phyloP scores from a whole-genome alignment of 2,888 invertebrate species.

The Scaptomyza parva region DNA sequence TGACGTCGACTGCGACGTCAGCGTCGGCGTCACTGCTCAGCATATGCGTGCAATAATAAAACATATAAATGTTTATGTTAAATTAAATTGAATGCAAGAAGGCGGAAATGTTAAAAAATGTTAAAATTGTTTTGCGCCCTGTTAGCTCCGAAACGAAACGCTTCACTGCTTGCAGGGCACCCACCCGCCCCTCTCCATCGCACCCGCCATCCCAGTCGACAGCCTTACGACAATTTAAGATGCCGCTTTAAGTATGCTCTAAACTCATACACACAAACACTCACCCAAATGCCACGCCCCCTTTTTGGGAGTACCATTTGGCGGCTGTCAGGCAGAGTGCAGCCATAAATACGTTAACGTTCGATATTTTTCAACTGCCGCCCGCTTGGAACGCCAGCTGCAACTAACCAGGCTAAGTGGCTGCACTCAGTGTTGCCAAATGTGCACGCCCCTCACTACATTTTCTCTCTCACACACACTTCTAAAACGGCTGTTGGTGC shows the following conservation, averaged over 20 bases:
- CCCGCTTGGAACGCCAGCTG: conserved; percentile 56
- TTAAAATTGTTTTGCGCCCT: conserved; percentile 71
- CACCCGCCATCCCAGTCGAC: background rate
- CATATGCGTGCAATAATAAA: conserved; percentile 63
- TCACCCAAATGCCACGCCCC: conserved; percentile 5
- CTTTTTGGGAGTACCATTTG: conserved; percentile 43
- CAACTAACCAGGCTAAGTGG: conserved; percentile 70
- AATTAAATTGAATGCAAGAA: conserved; percentile 78
- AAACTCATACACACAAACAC: background rate
- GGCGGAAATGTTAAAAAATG: conserved; percentile 77
- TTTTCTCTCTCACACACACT: background rate
- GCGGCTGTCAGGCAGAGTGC: conserved; percentile 67
- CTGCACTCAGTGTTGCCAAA: conserved; percentile 65
- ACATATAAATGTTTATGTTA: conserved; percentile 78
- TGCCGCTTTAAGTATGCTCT: conserved; percentile 39
- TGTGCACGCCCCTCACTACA: conserved; percentile 19
- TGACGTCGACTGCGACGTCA: conserved; percentile 2
- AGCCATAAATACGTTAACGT: conserved; percentile 76
- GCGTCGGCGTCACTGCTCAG: conserved; percentile 19
- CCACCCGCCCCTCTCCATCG: conserved; percentile 5
- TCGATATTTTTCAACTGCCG: conserved; percentile 61
- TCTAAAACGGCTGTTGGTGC: conserved; percentile 37
- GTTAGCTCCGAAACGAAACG: conserved; percentile 57
- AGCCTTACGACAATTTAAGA: conserved; percentile 58
- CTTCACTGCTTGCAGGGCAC: conserved; percentile 49